Evolutionary conservation across 2,888 invertebrate genomes (phyloP).

Genomic region (Margaritifera margaritifera): DNA sequence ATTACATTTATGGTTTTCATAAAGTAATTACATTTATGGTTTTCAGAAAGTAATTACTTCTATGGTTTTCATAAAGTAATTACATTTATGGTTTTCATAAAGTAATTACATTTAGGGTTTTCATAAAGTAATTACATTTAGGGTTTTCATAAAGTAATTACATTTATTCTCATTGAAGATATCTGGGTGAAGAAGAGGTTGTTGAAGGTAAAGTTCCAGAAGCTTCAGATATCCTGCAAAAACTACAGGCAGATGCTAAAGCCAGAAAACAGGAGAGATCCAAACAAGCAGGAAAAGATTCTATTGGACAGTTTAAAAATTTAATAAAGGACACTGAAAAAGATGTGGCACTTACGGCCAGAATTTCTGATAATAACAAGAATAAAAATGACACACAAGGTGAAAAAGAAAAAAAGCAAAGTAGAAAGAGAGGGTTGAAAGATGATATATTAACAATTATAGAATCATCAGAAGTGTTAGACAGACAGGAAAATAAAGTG

Average conservation of each 20-base stretch:
- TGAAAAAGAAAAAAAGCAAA: slow-evolving; percentile 5
- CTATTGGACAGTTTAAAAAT: background rate
- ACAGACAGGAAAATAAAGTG: slow-evolving; percentile 2
- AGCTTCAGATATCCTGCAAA: slow-evolving; percentile 34
- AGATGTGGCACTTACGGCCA: background rate
- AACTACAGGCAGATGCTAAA: slow-evolving; percentile 44
- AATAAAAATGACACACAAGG: slow-evolving; percentile 11
- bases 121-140: too few relatives aligned
- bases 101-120: too few relatives aligned
- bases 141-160: too few relatives aligned
- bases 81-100: too few relatives aligned
- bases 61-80: too few relatives aligned
- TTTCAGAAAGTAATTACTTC: too few relatives aligned
- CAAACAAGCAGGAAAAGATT: background rate
- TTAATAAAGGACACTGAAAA: background rate
- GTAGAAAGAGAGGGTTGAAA: too few relatives aligned
- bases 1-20: too few relatives aligned
- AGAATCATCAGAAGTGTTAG: background rate
- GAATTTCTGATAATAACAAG: slow-evolving; percentile 1
- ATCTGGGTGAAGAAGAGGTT: slow-evolving; percentile 31
- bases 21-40: too few relatives aligned
- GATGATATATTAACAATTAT: too few relatives aligned
- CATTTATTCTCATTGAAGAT: slow-evolving; percentile 22
- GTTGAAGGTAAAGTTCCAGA: slow-evolving; percentile 13
- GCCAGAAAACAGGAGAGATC: slow-evolving; percentile 23